Conservation (phyloP, 2,113 vertebrate genomes). For the Paracanthobrama guichenoti region DNA sequence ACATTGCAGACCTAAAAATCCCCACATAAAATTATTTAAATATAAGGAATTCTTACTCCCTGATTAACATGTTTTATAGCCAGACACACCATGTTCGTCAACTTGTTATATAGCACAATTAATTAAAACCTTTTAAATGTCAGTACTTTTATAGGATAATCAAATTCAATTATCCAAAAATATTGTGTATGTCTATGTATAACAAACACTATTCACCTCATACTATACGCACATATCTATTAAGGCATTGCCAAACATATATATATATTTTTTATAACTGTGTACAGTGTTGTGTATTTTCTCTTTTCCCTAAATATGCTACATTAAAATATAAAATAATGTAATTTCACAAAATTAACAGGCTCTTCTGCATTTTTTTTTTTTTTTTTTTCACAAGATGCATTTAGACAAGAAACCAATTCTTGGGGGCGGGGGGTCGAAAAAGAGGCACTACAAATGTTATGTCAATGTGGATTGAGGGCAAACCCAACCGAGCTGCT, state of each 20-base stretch:
- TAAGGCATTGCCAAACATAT: not conserved
- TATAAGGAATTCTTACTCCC: not conserved
- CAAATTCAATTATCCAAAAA: not conserved
- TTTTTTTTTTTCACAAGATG: not conserved
- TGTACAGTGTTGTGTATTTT: slow-evolving; percentile 1
- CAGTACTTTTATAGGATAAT: not conserved
- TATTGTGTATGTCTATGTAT: not conserved
- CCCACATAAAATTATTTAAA: not conserved
- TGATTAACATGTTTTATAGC: not conserved
- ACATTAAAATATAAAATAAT: not conserved
- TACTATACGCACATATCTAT: not conserved
- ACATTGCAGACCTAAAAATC: not conserved
- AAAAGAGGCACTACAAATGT: too few relatives aligned
- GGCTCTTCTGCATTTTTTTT: not conserved
- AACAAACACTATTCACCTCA: not conserved
- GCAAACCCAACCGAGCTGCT: too few relatives aligned
- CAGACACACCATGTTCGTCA: not conserved
- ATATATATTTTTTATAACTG: not conserved
- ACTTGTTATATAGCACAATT: not conserved
- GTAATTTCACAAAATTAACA: not conserved
- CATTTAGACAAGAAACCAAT: too few relatives aligned
- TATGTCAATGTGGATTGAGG: too few relatives aligned
- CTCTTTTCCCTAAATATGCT: not conserved
- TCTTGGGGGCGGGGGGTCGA: too few relatives aligned
- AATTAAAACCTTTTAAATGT: not conserved